Percentiles rank a stretch among this genome's conserved stretches.
Conservation (phyloP, 2,888 invertebrate genomes). For the Barypeithes pellucidus region DNA sequence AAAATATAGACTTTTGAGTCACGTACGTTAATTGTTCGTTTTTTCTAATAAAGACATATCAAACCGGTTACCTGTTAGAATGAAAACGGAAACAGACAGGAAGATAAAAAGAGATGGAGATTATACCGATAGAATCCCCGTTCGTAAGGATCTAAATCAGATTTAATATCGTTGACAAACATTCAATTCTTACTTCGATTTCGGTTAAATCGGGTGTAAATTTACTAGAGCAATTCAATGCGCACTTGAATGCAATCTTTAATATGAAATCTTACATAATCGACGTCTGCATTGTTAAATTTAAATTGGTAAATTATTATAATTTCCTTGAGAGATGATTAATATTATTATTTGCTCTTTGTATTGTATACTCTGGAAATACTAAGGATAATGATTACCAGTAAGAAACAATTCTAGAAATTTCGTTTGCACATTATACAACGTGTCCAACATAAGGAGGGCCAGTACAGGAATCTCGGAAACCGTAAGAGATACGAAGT, state of each 20-base stretch:
- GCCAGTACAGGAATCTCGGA: too few relatives aligned
- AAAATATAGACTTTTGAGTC: too few relatives aligned
- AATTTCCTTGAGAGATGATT: conserved; percentile 4
- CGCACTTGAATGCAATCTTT: conserved; percentile 12
- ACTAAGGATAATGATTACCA: not conserved
- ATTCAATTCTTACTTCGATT: conserved; percentile 6
- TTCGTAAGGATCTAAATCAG: too few relatives aligned
- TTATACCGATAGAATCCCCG: too few relatives aligned
- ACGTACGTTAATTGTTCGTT: too few relatives aligned
- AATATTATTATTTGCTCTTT: not conserved
- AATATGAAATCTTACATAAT: not conserved
- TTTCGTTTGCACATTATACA: not conserved
- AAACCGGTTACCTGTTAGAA: too few relatives aligned
- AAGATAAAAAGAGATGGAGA: too few relatives aligned
- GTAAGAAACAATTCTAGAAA: not conserved
- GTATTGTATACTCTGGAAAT: not conserved
- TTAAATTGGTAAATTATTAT: conserved; percentile 27
- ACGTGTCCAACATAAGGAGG: too few relatives aligned
- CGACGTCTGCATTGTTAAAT: conserved; percentile 2
- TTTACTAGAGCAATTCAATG: not conserved
- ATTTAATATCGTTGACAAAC: conserved; percentile 13
- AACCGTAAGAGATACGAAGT: too few relatives aligned
- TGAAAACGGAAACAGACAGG: too few relatives aligned
- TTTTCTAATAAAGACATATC: too few relatives aligned
- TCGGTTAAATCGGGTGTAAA: conserved; percentile 4